Conservation (phyloP, 2,888 invertebrate genomes). For the Drosophila parthenogenetica region DNA sequence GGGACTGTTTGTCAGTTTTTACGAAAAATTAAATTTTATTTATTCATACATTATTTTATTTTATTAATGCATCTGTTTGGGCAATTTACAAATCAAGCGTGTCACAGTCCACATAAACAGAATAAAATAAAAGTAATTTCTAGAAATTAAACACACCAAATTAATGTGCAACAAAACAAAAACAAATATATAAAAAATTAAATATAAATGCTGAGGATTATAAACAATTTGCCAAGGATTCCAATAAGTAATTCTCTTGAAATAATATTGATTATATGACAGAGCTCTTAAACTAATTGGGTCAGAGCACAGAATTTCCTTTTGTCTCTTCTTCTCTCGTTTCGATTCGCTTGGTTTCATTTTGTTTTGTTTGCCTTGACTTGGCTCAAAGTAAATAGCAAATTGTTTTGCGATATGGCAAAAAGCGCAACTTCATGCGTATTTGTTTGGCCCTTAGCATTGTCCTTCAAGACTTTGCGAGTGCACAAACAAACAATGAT, state of each 20-base stretch:
- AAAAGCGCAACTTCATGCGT: slow-evolving; percentile 74
- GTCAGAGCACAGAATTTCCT: slow-evolving; percentile 49
- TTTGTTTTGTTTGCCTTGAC: slow-evolving; percentile 35
- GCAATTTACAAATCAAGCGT: slow-evolving; percentile 53
- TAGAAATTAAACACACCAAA: slow-evolving; percentile 4
- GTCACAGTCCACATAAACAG: slow-evolving; percentile 13
- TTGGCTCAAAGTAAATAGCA: slow-evolving; percentile 58
- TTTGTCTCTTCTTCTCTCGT: background rate
- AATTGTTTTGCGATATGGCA: slow-evolving; percentile 39
- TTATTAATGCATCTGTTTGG: slow-evolving; percentile 60
- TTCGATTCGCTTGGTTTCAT: background rate
- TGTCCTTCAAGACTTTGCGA: slow-evolving; percentile 26
- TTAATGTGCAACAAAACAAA: slow-evolving; percentile 13
- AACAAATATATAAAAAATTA: background rate
- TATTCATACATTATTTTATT: slow-evolving; percentile 68
- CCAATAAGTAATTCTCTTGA: slow-evolving; percentile 21
- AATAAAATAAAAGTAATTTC: slow-evolving; percentile 16
- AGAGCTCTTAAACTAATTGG: slow-evolving; percentile 65
- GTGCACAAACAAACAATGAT: slow-evolving; percentile 60
- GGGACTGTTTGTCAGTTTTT: slow-evolving; percentile 69
- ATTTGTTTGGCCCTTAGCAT: slow-evolving; percentile 57
- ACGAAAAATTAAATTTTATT: slow-evolving; percentile 76
- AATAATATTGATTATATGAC: slow-evolving; percentile 47
- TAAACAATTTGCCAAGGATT: background rate
- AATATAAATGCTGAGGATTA: slow-evolving; percentile 15